Base-by-base conservation (phyloP, 2,797 vertebrate species). In the Dermochelys coriacea region DNA sequence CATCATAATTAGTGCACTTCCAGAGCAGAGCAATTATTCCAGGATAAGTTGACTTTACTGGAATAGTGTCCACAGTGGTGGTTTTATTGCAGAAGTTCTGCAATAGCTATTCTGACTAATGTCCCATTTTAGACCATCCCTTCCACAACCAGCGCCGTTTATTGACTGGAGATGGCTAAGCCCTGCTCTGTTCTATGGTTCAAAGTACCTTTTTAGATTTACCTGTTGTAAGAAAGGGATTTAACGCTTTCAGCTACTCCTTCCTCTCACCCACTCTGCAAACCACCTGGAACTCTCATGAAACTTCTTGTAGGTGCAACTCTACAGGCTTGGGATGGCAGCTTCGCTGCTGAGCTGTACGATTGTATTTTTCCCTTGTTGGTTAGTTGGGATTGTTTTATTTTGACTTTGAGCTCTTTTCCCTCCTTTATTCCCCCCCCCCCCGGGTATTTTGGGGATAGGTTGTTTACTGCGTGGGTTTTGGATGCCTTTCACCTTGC, bases 341-440 rank as follows among this genome's bases (percentile, higher is more conserved):
- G 80, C 92, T 86, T 87, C 52, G 81, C 84, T 82, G 89, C 81
- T 2, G 7, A 51, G 75, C 71, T 95, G 93, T 90, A 77, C 74
- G 77, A 41, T 27, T 94, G 55, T 85, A 1, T 9, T 5, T n/a
- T 61, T 2, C 37, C 37, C 1, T 74, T 45, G 84, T 85, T 92
- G 75, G 31, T 88, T 93, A 51, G 81, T 94, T 95, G 5, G n/a
- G 57, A 52, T 90, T 91, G 59, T 2, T 86, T 88, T 82, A 57
- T 41, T 81, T 86, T 68, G 49, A 54, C 57, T 59, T 52, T 82
- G 18, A 95, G 82, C 59, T 77, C 91, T 82, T 52, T 2, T 12
- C 51, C 54, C 12, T 47, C 0, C 10, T 54, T 54, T 54, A 54
- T 54, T 54, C 12, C 21, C 54, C 80, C 37, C 49, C 3, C 37